These are phyloP conservation scores for Centropyge bicolor DNA, from an alignment of 2,797 vertebrate genomes.

Conservation along the genomic window DNA sequence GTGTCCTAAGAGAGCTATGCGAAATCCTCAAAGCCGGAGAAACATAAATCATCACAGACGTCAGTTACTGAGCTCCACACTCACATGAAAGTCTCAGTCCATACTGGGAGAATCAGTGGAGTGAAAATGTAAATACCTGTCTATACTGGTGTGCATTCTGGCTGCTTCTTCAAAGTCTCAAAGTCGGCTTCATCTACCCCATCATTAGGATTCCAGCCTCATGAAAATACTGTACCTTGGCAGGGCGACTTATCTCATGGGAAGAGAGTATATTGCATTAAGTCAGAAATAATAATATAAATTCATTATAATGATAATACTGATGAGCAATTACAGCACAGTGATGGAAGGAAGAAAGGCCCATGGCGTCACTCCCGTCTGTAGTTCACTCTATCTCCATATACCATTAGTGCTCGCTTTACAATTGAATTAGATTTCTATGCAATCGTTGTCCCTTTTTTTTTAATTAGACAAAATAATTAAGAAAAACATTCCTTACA, in stretches of 20 bases:
- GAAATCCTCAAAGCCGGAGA: constrained; percentile 69
- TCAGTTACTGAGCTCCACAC: constrained; percentile 62
- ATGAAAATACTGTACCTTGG: constrained; percentile 28
- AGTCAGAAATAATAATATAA: not conserved
- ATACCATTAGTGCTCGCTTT: constrained; percentile 18
- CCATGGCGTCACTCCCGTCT: not conserved
- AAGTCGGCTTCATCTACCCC: constrained; percentile 42
- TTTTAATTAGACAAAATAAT: constrained; percentile 41
- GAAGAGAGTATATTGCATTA: not conserved
- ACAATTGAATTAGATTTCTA: constrained; percentile 1
- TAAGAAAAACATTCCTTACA: constrained; percentile 9
- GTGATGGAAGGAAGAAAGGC: not conserved
- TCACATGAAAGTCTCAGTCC: constrained; percentile 69
- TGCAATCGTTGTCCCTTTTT: not conserved
- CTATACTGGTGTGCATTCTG: constrained; percentile 51
- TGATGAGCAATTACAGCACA: not conserved
- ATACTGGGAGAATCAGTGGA: constrained; percentile 60
- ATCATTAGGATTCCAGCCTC: constrained; percentile 49
- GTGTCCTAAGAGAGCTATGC: constrained; percentile 70
- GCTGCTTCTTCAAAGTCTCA: constrained; percentile 58
- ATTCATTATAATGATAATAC: constrained; percentile 21
- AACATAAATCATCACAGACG: constrained; percentile 74
- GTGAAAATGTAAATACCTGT: constrained; percentile 72
- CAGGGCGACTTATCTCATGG: constrained; percentile 28
- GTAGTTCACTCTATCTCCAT: not conserved